Base-by-base conservation (phyloP, 2,888 invertebrate genomes). In the Drosophila anceps region DNA sequence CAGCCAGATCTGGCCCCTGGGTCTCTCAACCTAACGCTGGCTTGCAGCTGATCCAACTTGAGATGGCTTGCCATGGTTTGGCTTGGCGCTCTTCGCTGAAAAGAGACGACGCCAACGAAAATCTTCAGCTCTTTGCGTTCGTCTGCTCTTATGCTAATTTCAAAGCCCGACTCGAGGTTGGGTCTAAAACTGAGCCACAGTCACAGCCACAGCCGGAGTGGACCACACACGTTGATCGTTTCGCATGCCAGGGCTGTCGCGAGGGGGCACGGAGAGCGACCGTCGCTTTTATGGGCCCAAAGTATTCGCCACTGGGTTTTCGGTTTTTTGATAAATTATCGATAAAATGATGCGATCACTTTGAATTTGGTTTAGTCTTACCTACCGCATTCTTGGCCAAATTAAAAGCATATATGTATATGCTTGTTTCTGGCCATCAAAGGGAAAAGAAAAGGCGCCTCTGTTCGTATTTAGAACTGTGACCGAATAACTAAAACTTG, bases 321-420 rank as follows among this genome's bases (percentile, higher is more conserved):
- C 44, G 63, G 69, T 72, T 83, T 88, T 74, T 87, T 87, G 87
- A 87, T 90, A 90, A 88, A 90, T 86, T 87, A 80, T 90, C 87
- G 84, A 90, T 88, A 85, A 88, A 90, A 85, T 77, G 86, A 84
- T 88, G 86, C 88, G 87, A 90, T 90, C 90, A 79, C 82, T 85
- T 87, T 85, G 88, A 90, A 88, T 88, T 88, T 83, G 82, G 86
- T 76, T 85, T 86, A 87, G 72, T 80, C 48, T 87, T 88, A 90
- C 91, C 87, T 85, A 90, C 91, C 88, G 88, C 91, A 88, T 84
- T 86, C 87, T 81, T 82, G 73, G 79, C 83, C 75, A 84, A 83
- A 84, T 73, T 73, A 72, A 75, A 70, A 73, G 68, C 76, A 69
- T 74, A 68, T 69, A 46, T 24, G 20, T 48, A 27, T 27, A 15